Evolutionary conservation across 1,140 invertebrate genomes (phyloP).

Genomic region (Yoshiicerus persimilis): DNA sequence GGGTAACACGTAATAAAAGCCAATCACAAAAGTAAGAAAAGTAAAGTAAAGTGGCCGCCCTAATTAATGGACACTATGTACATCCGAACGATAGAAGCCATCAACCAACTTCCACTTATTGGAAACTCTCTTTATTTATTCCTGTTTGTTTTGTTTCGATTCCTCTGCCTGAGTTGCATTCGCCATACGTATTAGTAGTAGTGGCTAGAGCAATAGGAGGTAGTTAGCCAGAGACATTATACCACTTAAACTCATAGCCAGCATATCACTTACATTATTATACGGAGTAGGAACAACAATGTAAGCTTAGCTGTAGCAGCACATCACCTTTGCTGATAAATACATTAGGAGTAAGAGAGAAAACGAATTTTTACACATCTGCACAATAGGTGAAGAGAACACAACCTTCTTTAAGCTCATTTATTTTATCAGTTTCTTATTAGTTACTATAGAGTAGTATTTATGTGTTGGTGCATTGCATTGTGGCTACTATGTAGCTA

Average conservation of each 20-base stretch:
- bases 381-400: background rate
- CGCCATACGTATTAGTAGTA: background rate
- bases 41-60: background rate
- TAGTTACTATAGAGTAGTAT: background rate
- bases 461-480: background rate
- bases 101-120: conserved; percentile 16
- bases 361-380: conserved; percentile 2
- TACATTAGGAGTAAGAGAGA: background rate
- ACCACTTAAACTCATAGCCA: background rate
- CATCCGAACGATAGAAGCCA: background rate
- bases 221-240: background rate
- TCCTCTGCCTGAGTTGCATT: background rate
- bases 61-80: background rate
- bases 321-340: background rate
- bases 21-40: background rate
- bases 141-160: background rate
- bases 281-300: background rate
- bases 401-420: background rate
- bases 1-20: background rate
- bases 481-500: background rate
- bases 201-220: too few species aligned
- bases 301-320: background rate
- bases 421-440: background rate
- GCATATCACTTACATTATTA: background rate
- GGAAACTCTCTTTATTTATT: conserved; percentile 15